These are phyloP conservation scores for Podargus strigoides DNA, from an alignment of 2,797 vertebrate species.

Conservation along the genomic window DNA sequence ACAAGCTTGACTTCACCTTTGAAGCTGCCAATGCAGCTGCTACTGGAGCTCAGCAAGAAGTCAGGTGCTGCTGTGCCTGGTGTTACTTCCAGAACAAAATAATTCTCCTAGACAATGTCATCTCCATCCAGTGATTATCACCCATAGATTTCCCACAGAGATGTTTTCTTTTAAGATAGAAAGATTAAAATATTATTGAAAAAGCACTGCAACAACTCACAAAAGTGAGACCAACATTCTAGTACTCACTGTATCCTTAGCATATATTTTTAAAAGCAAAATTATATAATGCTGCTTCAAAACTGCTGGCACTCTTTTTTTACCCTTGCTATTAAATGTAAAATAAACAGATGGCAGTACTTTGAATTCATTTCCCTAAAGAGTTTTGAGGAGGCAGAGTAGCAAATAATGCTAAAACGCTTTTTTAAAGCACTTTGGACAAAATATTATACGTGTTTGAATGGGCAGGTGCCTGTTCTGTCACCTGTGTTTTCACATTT, in stretches of 20 bases:
- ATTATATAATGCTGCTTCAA: constrained; percentile 11
- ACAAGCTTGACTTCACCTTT: constrained; percentile 16
- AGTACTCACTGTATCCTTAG: background rate
- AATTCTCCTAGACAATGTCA: background rate
- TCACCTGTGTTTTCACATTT: background rate
- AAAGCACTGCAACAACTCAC: background rate
- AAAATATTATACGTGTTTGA: background rate
- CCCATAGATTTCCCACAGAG: background rate
- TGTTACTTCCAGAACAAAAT: background rate
- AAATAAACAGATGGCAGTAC: constrained; percentile 55
- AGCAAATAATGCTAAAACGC: background rate
- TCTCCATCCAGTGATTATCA: background rate
- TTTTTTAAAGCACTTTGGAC: background rate
- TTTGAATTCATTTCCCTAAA: constrained; percentile 58
- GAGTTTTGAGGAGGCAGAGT: constrained; percentile 4
- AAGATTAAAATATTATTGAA: constrained; percentile 21
- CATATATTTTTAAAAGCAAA: constrained; percentile 13
- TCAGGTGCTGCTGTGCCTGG: background rate
- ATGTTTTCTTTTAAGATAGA: background rate
- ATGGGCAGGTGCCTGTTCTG: background rate
- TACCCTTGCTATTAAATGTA: background rate
- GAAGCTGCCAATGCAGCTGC: constrained; percentile 35
- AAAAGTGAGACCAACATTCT: background rate
- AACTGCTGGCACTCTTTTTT: background rate
- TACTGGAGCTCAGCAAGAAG: background rate